Base-by-base conservation (phyloP, 1,140 invertebrate species). In the Ruditapes philippinarum region DNA sequence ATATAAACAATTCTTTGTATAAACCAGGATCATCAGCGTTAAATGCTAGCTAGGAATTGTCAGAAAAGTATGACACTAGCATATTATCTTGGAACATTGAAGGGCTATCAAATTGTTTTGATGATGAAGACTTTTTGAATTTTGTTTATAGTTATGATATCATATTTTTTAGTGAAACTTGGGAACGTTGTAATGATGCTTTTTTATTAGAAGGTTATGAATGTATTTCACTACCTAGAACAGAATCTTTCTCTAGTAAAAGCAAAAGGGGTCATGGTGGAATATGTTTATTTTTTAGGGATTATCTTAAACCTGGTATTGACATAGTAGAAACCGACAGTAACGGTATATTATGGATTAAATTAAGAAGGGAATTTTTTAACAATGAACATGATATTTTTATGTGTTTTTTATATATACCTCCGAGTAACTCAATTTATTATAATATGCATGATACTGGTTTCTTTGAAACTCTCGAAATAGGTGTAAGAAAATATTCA, bases 121-220 rank as follows among this genome's bases (percentile, higher is more conserved):
- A 33, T 65, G 60, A 65, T 65, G 9, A 65, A 65, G 60, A 65
- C 60, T 65, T 65, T 65, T 7, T 65, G 22, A 65, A 25, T 33
- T 65, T 11, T 65, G n/a, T 65, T 9, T 9, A 9, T n/a, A 65
- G n/a, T 65, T 65, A 12, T 33, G 60, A 65, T 65, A 7, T 65
- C n/a, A 11, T 65, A 11, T 65, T 65, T 65, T 65, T n/a, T n/a
- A 65, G 60, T 65, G 60, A 74, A 36, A 74, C 70, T 5, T 74
- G 70, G 70, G 31, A 74, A 74, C 22, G 31, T 25, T 4, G n/a
- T 7, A 74, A 74, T 36, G 4, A 5, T 11, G n/a, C 12, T 36
- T 74, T 74, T 40, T 25, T 12, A 11, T 11, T 74, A 40, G 33
- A 74, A 36, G 70, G 70, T 9, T 74, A 36, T 74, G 33, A 33